Evolutionary conservation across 2,113 vertebrate species (phyloP), one percentile per base, ranked within the genome.

Genomic region (Gavialis gangeticus): DNA sequence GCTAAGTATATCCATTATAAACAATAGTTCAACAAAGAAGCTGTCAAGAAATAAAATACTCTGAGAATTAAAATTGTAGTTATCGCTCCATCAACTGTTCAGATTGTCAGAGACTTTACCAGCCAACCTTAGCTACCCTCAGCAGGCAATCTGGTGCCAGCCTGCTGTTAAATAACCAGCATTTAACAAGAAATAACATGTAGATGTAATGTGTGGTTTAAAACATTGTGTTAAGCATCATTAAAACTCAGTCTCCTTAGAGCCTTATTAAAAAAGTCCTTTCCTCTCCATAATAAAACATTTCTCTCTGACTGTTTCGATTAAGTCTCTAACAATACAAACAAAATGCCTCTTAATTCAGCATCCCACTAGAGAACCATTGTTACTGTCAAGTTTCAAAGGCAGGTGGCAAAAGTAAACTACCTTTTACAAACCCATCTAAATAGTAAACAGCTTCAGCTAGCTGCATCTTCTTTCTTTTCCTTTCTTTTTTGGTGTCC

Each of bases 111-210:
- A 97, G 96, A 94, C 94, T 57, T 94, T 94, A 96, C 2, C 8
- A 96, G 94, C 88, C 92, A 97, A 92, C 80, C 94, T 88, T 96
- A 97, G 97, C 92, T 96, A 94, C 60, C 94, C 81, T 28, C 97
- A 97, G 97, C 92, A 95, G 97, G 96, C 94, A 96, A 94, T 97
- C 96, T 97, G 97, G 85, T 97, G 95, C 95, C 96, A 97, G 93
- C 97, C 97, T 97, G 97, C 97, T 98, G 96, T 96, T 97, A 97
- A 98, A 97, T 95, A 98, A 94, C 96, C 95, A 97, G 92, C 92
- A 93, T 96, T 96, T 95, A 97, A 96, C 97, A 97, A 97, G 96
- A 97, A 98, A 97, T 95, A 96, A 90, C 8, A 12, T 86, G 95
- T 94, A 90, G 92, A 96, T 97, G 73, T 88, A 95, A 93, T 66